Base-by-base conservation (phyloP, 1,140 invertebrate genomes). In the Heliconius eleuchia region DNA sequence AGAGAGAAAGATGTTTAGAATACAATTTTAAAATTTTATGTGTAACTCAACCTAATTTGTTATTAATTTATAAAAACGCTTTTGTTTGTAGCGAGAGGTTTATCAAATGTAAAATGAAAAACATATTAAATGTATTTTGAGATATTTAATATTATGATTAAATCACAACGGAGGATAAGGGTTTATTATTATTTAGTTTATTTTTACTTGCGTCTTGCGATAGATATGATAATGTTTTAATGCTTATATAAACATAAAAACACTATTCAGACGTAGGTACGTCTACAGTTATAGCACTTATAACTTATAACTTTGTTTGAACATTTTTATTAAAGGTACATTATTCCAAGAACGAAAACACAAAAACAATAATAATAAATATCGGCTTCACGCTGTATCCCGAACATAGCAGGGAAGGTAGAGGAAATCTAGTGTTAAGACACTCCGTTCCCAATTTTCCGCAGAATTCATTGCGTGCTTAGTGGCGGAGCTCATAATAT, bases 151-250 rank as follows among this genome's bases (percentile, higher is more conserved):
- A 3, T 66, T 52, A 66, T 27, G 23, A 19, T 74, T 79, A 75
- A 79, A 79, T 76, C 70, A 57, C 66, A 3, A 50, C 42, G 6
- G n/a, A 16, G 27, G 37, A 57, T 76, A 79, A 79, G 46, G 23
- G 11, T 18, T 27, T 23, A 23, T 23, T 60, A 23, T 23, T 60
- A 60, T 60, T 60, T 60, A 5, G 13, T 46, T 46, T 46, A 16
- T 46, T 46, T 46, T 46, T 46, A 46, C 34, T 37, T 37, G 34
- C 42, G 42, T 46, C 42, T 46, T 3, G 13, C 13, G 16, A 46
- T 4, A 13, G 42, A 16, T 46, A 5, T 16, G 16, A 46, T 46
- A 46, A 46, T 46, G 42, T 46, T 46, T 46, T 16, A 46, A 16
- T 16, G 42, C 13, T 46, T 46, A 46, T 4, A 16, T 46, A 16